These are phyloP conservation scores for Dicrurus megarhynchus DNA, from an alignment of 2,113 vertebrate genomes.

Conservation along the genomic window DNA sequence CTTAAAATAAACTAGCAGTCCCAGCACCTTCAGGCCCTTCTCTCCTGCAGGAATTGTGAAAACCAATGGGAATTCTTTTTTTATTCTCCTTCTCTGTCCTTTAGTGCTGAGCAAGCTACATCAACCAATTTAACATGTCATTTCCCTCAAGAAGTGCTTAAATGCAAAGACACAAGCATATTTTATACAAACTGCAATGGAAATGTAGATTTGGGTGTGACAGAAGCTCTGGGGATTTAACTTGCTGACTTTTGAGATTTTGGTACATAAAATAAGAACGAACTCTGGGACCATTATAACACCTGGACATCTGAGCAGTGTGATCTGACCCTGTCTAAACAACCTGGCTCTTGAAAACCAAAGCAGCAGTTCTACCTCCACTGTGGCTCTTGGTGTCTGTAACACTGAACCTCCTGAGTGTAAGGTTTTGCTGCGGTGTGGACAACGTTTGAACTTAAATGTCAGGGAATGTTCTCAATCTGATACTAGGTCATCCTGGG, in stretches of 20 bases:
- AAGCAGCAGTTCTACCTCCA: neutral
- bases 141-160: neutral
- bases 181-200: neutral
- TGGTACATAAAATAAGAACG: neutral
- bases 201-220: neutral
- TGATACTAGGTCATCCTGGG: neutral
- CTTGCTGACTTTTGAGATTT: neutral
- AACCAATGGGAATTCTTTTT: neutral
- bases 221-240: neutral
- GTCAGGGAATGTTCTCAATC: neutral
- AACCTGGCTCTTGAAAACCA: neutral
- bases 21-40: neutral
- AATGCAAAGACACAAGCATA: neutral
- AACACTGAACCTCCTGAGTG: neutral
- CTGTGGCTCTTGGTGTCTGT: neutral
- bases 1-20: neutral
- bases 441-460: neutral
- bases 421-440: neutral
- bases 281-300: neutral
- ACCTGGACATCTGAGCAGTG: neutral
- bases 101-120: constrained; percentile 1
- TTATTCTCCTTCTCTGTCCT: neutral
- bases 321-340: neutral
- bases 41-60: neutral
- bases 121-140: neutral